These are phyloP conservation scores for Thalpophila matura DNA, from an alignment of 2,888 invertebrate genomes.

Conservation along the genomic window DNA sequence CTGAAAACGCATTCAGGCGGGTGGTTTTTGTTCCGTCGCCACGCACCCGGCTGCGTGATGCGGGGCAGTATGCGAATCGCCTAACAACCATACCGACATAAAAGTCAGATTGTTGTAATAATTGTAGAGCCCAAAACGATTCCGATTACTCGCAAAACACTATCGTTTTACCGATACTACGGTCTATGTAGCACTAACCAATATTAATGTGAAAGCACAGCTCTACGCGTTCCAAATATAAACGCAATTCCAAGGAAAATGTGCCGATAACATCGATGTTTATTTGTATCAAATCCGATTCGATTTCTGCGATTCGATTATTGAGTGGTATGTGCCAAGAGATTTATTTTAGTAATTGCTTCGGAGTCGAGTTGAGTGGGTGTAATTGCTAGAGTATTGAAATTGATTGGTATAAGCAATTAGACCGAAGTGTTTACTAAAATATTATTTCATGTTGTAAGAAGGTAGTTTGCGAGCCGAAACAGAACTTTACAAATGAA, in stretches of 20 bases:
- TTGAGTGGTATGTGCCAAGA: slow-evolving; percentile 22
- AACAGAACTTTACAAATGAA: background rate
- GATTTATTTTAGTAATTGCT: slow-evolving; percentile 51
- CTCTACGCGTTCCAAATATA: slow-evolving; percentile 52
- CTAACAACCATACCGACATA: too few species aligned
- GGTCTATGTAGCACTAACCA: slow-evolving; percentile 28
- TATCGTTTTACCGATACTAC: background rate
- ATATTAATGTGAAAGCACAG: slow-evolving; percentile 44
- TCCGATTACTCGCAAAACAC: slow-evolving; percentile 1
- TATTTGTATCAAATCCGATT: slow-evolving; percentile 44
- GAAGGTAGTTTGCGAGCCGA: background rate
- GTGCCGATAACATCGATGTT: slow-evolving; percentile 44
- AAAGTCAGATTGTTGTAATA: too few species aligned
- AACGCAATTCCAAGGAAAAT: slow-evolving; percentile 43
- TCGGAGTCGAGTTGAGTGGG: slow-evolving; percentile 10
- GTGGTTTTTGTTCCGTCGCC: too few species aligned
- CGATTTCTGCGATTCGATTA: slow-evolving; percentile 47
- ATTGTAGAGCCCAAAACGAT: background rate
- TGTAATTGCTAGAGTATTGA: slow-evolving; percentile 31
- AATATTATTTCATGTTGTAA: background rate
- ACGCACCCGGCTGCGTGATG: too few species aligned
- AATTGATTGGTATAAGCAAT: slow-evolving; percentile 31
- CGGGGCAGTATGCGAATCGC: too few species aligned
- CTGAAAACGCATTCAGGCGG: too few species aligned
- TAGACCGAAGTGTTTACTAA: background rate